Percentiles rank a stretch among this genome's conserved stretches.
phyloP scores from a whole-genome alignment of 2,797 vertebrate genomes.

The Anguilla megastoma region DNA sequence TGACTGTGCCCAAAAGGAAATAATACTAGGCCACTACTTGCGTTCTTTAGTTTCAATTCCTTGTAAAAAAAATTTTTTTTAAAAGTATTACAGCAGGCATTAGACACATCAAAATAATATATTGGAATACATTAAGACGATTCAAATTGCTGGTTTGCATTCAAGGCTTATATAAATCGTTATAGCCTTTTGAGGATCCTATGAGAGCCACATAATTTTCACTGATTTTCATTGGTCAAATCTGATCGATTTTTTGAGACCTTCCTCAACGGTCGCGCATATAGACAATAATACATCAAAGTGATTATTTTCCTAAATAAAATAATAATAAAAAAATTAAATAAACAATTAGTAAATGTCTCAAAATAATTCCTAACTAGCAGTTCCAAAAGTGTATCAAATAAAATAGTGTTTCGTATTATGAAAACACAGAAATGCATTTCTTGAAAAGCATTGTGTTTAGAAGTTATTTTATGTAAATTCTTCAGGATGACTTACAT shows the following conservation, averaged over 20 bases:
- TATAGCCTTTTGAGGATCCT: background rate
- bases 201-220: background rate
- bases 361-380: background rate
- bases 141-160: background rate
- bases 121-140: background rate
- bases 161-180: background rate
- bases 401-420: background rate
- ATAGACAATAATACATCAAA: background rate
- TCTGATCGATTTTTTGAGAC: background rate
- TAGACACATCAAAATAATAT: background rate
- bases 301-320: too few relatives aligned
- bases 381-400: background rate
- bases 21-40: background rate
- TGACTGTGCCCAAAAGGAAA: background rate
- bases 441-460: background rate
- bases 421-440: background rate
- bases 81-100: background rate
- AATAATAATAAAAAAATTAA: too few relatives aligned
- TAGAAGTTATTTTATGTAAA: background rate
- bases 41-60: constrained; percentile 23
- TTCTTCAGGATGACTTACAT: too few relatives aligned
- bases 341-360: background rate
- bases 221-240: background rate
- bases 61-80: background rate
- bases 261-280: background rate